A percentile compares a stretch with the other conserved stretches of the same genome.
Evolutionary conservation across 2,113 vertebrate species (phyloP).

Genomic region (Phasianus colchicus): DNA sequence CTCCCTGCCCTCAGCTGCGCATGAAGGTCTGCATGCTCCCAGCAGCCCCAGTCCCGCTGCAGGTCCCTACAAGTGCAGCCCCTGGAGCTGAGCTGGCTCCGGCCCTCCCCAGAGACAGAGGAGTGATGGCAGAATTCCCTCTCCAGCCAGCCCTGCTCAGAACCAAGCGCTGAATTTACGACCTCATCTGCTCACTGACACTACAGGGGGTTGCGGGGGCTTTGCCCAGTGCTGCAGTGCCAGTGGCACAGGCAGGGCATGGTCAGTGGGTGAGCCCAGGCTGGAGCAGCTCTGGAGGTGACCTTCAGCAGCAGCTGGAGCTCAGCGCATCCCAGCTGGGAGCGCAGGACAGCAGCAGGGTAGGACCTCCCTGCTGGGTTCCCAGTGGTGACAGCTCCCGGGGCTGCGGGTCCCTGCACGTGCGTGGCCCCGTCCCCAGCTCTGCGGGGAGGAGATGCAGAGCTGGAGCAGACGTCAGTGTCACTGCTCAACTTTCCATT

Average conservation of each 20-base stretch:
- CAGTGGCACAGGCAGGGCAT: background rate
- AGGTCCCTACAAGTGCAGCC: background rate
- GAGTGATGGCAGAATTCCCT: background rate
- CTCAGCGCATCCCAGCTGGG: background rate
- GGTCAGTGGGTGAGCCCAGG: background rate
- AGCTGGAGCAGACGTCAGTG: background rate
- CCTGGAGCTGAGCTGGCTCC: background rate
- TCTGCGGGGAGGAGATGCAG: accelerated
- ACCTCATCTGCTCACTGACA: background rate
- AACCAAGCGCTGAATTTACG: background rate
- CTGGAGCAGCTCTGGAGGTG: slow-evolving; percentile 16
- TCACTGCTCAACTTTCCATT: background rate
- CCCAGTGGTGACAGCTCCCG: background rate
- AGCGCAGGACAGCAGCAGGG: background rate
- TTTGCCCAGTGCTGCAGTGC: background rate
- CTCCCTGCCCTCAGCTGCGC: background rate
- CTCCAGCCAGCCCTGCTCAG: background rate
- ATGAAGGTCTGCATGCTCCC: background rate
- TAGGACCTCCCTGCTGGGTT: background rate
- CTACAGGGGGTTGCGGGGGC: background rate
- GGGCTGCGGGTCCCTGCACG: background rate
- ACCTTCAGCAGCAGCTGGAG: background rate
- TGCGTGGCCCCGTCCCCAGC: background rate
- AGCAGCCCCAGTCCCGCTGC: background rate
- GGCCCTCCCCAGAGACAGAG: background rate